These are phyloP conservation scores for Baronia brevicornis DNA, from an alignment of 2,888 invertebrate species.

Conservation along the genomic window DNA sequence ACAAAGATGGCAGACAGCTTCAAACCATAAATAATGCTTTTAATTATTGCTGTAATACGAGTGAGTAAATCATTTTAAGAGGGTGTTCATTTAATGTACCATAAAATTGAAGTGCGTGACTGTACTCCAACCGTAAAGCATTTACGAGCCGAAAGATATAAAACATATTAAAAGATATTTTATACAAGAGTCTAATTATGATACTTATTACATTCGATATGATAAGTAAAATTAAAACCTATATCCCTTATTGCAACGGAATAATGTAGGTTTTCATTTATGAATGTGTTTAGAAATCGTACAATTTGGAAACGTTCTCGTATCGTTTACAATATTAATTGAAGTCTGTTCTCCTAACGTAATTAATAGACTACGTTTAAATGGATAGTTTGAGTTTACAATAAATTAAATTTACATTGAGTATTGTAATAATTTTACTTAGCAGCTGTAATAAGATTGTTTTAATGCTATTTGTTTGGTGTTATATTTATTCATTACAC, in stretches of 20 bases:
- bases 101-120: conserved; percentile 9
- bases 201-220: not conserved
- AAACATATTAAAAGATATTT: conserved; percentile 10
- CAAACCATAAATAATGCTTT: conserved; percentile 9
- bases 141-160: conserved; percentile 5
- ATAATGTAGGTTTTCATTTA: conserved; percentile 1
- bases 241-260: conserved; percentile 1
- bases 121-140: conserved; percentile 11
- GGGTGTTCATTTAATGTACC: conserved; percentile 7
- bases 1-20: too few relatives aligned
- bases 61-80: conserved; percentile 7
- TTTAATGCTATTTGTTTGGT: too few relatives aligned
- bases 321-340: not conserved
- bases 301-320: not conserved
- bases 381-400: too few relatives aligned
- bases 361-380: too few relatives aligned
- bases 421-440: too few relatives aligned
- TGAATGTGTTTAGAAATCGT: not conserved
- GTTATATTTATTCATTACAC: too few relatives aligned
- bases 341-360: too few relatives aligned
- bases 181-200: conserved; percentile 6
- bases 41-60: conserved; percentile 4
- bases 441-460: too few relatives aligned
- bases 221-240: not conserved
- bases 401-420: too few relatives aligned